Conservation (phyloP, 1,140 invertebrate genomes). For the Drosophila sproati region DNA sequence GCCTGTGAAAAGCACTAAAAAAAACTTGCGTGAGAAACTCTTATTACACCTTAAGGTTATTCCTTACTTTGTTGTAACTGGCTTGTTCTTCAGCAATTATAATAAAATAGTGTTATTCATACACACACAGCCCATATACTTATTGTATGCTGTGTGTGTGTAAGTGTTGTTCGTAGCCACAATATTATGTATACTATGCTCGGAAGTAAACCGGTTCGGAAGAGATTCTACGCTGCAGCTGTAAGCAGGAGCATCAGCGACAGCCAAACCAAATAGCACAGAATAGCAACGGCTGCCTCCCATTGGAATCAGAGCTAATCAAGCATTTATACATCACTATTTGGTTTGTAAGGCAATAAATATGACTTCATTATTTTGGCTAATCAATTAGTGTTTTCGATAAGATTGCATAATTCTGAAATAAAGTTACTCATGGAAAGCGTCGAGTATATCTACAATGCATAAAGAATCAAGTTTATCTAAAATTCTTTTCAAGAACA, state of each 20-base stretch:
- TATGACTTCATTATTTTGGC: constrained; percentile 3
- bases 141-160: constrained; percentile 28
- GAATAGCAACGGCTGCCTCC: constrained; percentile 54
- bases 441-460: neutral
- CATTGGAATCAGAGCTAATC: constrained; percentile 6
- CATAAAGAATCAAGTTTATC: no score
- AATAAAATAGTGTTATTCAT: neutral
- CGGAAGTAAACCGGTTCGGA: constrained; percentile 66
- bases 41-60: neutral
- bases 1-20: constrained; percentile 20
- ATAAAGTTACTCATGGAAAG: neutral
- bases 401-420: neutral
- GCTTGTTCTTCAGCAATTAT: neutral
- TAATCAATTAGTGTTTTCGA: constrained; percentile 21
- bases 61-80: no score
- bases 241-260: constrained; percentile 23
- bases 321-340: constrained; percentile 3
- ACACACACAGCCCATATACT: constrained; percentile 9
- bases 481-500: neutral
- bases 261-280: constrained; percentile 11
- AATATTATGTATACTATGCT: constrained; percentile 49
- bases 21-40: neutral
- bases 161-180: constrained; percentile 35
- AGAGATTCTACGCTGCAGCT: constrained; percentile 36
- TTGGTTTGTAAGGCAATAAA: constrained; percentile 2